Evolutionary conservation across 2,113 vertebrate genomes (phyloP).

Genomic region (Crotalus horridus): DNA sequence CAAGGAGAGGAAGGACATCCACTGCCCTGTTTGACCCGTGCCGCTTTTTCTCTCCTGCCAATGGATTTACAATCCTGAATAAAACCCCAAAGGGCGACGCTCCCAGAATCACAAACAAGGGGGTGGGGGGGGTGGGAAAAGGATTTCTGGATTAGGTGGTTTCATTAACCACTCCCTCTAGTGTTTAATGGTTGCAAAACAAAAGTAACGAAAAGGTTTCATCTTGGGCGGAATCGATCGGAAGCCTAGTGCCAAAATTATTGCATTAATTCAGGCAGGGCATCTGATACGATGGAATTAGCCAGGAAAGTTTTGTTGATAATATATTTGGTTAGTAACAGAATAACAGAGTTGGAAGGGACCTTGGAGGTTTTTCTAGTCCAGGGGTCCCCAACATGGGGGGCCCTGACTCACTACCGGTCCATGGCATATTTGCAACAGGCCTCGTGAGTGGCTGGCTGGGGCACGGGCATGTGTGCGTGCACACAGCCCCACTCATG

Average conservation of each 20-base stretch:
- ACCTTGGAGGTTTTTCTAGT: no score
- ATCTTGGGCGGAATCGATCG: slow-evolving; percentile 37
- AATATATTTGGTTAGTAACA: background rate
- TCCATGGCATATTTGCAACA: no score
- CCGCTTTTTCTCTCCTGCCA: background rate
- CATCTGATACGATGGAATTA: background rate
- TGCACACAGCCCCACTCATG: no score
- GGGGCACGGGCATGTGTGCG: no score
- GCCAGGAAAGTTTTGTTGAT: background rate
- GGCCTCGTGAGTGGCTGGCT: no score
- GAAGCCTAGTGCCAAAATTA: slow-evolving; percentile 29
- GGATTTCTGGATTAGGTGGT: slow-evolving; percentile 37
- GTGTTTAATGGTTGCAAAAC: slow-evolving; percentile 39
- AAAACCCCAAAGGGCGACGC: slow-evolving; percentile 27
- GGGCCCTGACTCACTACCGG: no score
- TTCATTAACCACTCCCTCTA: slow-evolving; percentile 49
- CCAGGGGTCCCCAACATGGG: no score
- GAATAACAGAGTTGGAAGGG: no score
- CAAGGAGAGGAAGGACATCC: background rate
- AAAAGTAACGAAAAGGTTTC: slow-evolving; percentile 32
- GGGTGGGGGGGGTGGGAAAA: background rate
- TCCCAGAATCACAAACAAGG: slow-evolving; percentile 2
- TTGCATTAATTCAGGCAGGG: background rate
- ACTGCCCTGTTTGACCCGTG: background rate
- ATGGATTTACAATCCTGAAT: background rate